Evolutionary conservation across 2,888 invertebrate species (phyloP).

Genomic region (Electrophaes corylata): DNA sequence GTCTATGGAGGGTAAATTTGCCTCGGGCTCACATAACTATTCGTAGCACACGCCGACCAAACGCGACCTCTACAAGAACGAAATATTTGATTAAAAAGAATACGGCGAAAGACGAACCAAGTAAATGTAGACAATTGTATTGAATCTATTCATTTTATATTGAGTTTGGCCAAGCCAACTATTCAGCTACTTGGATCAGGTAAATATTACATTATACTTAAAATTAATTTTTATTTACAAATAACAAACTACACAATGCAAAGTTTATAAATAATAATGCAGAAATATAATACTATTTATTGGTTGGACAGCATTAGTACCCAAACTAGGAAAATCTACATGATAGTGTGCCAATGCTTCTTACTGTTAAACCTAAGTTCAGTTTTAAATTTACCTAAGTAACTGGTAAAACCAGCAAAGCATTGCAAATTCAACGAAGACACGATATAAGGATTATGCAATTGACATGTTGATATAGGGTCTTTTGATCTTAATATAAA

Average conservation of each 20-base stretch:
- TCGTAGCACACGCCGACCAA: constrained; percentile 45
- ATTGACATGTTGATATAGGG: neutral
- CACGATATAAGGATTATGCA: neutral
- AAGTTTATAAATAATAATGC: too few species aligned
- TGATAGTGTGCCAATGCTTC: too few species aligned
- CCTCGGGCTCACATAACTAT: constrained; percentile 53
- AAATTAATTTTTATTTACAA: too few species aligned
- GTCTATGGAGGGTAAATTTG: constrained; percentile 50
- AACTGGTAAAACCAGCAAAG: too few species aligned
- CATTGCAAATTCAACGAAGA: neutral
- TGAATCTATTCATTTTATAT: constrained; percentile 1
- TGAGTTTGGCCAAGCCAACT: neutral
- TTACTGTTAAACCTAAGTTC: too few species aligned
- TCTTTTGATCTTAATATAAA: neutral
- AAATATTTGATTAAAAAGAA: constrained; percentile 63
- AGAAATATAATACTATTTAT: too few species aligned
- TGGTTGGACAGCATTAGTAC: too few species aligned
- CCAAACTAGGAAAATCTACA: too few species aligned
- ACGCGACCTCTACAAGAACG: constrained; percentile 43
- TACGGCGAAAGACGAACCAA: constrained; percentile 39
- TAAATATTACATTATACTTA: too few species aligned
- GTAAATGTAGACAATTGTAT: constrained; percentile 38
- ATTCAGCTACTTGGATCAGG: too few species aligned
- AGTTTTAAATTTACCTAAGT: too few species aligned
- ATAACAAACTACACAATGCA: too few species aligned